Evolutionary conservation across 2,113 vertebrate species (phyloP).

Genomic region (Merops nubicus): DNA sequence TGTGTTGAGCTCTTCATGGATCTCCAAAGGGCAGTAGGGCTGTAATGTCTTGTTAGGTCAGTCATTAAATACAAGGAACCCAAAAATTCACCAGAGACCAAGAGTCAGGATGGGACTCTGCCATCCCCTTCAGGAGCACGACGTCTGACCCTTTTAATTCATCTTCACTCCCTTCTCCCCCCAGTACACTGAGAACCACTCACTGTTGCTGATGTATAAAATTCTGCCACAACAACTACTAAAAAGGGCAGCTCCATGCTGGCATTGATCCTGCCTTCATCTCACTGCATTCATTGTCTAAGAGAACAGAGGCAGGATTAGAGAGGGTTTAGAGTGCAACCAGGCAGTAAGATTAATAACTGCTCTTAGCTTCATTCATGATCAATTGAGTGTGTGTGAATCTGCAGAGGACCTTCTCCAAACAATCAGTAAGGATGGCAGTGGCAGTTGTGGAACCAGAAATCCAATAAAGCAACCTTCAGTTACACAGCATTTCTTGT

Average conservation of each 20-base stretch:
- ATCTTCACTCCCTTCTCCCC: neutral
- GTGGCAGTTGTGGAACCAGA: neutral
- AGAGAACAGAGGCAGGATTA: slow-evolving; percentile 71
- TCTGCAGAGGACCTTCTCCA: slow-evolving; percentile 39
- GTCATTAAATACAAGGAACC: slow-evolving; percentile 52
- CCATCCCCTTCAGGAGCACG: neutral
- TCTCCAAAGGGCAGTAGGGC: slow-evolving; percentile 46
- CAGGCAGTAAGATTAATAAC: slow-evolving; percentile 67
- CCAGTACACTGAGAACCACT: slow-evolving; percentile 23
- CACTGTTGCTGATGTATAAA: slow-evolving; percentile 46
- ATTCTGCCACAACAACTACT: slow-evolving; percentile 35
- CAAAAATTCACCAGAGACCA: slow-evolving; percentile 50
- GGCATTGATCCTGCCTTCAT: slow-evolving; percentile 60
- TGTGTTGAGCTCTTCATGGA: slow-evolving; percentile 36
- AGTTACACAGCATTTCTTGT: neutral
- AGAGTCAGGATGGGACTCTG: slow-evolving; percentile 32
- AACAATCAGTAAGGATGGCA: neutral
- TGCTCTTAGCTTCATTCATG: slow-evolving; percentile 64
- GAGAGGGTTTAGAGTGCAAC: slow-evolving; percentile 58
- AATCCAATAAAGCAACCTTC: slow-evolving; percentile 1
- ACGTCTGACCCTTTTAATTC: slow-evolving; percentile 29
- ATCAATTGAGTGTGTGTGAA: slow-evolving; percentile 37
- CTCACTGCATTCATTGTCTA: slow-evolving; percentile 68
- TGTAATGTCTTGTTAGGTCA: slow-evolving; percentile 20
- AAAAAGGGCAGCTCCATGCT: slow-evolving; percentile 59